Percentiles rank a stretch among this genome's conserved stretches.
These are phyloP conservation scores for Characodon lateralis DNA, from an alignment of 2,797 vertebrate genomes.

Conservation along the genomic window DNA sequence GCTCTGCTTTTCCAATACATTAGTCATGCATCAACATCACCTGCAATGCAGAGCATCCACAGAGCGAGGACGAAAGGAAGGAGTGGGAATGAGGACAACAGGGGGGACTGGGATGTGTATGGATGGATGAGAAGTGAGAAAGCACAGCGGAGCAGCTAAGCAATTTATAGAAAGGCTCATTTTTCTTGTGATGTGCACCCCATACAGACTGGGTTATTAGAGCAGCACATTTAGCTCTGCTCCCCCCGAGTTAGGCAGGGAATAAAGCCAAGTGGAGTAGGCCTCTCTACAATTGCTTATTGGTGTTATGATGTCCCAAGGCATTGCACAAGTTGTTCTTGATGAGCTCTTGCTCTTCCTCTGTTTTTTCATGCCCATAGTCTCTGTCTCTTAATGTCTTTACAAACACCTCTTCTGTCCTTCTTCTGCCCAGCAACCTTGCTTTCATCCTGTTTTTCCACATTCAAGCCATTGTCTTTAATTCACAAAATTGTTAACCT, in stretches of 20 bases:
- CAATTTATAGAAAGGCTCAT: slow-evolving; percentile 70
- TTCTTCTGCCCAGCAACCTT: not conserved
- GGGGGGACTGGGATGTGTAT: slow-evolving; percentile 16
- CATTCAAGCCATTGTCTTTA: not conserved
- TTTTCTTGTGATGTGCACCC: slow-evolving; percentile 66
- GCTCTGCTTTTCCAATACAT: slow-evolving; percentile 57
- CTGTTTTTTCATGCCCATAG: not conserved
- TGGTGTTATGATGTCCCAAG: slow-evolving; percentile 58
- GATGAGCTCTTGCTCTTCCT: slow-evolving; percentile 38
- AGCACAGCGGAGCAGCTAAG: slow-evolving; percentile 50
- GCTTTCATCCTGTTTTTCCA: not conserved
- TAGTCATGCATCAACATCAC: slow-evolving; percentile 74
- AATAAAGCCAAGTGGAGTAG: slow-evolving; percentile 23
- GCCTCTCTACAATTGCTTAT: slow-evolving; percentile 32
- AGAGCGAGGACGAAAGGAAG: slow-evolving; percentile 40
- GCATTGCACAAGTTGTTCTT: slow-evolving; percentile 28
- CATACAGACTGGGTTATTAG: slow-evolving; percentile 64
- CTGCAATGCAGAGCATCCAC: slow-evolving; percentile 71
- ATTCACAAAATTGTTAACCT: not conserved
- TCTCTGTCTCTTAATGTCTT: slow-evolving; percentile 7
- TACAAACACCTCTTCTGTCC: not conserved
- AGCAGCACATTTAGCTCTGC: slow-evolving; percentile 48
- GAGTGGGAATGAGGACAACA: slow-evolving; percentile 5
- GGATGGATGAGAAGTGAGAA: slow-evolving; percentile 60
- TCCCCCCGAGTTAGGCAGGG: slow-evolving; percentile 32